A percentile compares a stretch with the other conserved stretches of the same genome.
phyloP scores from a whole-genome alignment of 1,140 invertebrate species.

The Rhagoletis zephyria region DNA sequence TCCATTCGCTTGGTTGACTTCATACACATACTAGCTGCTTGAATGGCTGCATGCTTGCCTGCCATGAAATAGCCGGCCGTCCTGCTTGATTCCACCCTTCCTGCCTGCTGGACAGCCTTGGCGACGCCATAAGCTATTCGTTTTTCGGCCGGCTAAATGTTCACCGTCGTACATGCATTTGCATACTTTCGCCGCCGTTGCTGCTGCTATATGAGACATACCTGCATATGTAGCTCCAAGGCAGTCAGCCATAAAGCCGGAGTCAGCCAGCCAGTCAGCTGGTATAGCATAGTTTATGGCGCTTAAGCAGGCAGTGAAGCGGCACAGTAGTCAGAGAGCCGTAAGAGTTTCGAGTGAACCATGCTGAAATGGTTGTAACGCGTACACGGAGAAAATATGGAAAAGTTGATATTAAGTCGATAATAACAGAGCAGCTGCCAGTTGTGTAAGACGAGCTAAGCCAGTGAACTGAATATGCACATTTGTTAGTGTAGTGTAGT shows the following conservation, averaged over 20 bases:
- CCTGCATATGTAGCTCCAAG: neutral
- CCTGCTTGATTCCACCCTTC: neutral
- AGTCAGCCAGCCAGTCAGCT: neutral
- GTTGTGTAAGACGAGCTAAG: too few species aligned
- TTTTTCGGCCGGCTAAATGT: conserved; percentile 48
- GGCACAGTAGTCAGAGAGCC: conserved; percentile 45
- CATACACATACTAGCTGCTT: neutral
- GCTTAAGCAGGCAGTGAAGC: conserved; percentile 49
- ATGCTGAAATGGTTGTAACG: conserved; percentile 28
- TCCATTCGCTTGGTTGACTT: neutral
- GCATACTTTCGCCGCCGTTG: conserved; percentile 2
- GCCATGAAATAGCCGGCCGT: neutral
- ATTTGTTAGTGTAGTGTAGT: too few species aligned
- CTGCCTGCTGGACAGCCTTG: neutral
- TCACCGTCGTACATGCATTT: conserved; percentile 26
- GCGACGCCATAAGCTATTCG: conserved; percentile 27
- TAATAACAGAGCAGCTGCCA: neutral
- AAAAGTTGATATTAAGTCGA: neutral
- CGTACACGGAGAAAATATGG: neutral
- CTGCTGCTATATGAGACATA: too few species aligned
- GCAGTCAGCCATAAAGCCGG: conserved; percentile 37
- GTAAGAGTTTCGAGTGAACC: conserved; percentile 43
- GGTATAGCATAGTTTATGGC: conserved; percentile 33
- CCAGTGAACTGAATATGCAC: too few species aligned
- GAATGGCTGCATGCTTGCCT: neutral